A percentile compares a stretch with the other conserved stretches of the same genome.
phyloP scores from a whole-genome alignment of 2,797 vertebrate genomes.

The Pygocentrus nattereri region DNA sequence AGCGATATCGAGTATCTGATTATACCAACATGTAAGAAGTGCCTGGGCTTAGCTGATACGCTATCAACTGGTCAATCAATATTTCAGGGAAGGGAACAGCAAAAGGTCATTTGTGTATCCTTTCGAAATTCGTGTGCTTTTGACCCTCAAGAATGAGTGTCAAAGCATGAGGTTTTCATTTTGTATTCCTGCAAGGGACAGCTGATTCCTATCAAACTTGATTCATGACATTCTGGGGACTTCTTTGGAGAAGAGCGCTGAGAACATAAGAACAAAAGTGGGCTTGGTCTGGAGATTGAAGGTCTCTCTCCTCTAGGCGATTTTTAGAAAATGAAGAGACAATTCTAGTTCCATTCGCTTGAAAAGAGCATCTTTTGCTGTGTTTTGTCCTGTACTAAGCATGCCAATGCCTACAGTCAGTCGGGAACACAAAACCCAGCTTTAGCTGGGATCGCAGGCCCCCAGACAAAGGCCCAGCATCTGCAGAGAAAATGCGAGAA shows the following conservation, averaged over 20 bases:
- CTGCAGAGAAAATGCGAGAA: conserved; percentile 67
- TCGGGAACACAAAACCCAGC: conserved; percentile 50
- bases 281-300: background rate
- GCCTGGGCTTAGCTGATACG: too few species aligned
- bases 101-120: too few species aligned
- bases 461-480: conserved; percentile 62
- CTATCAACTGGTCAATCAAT: too few species aligned
- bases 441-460: conserved; percentile 50
- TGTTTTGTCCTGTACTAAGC: background rate
- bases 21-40: too few species aligned
- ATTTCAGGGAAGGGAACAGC: too few species aligned
- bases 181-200: background rate
- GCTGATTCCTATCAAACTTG: background rate
- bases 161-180: background rate
- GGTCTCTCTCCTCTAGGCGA: background rate
- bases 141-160: background rate
- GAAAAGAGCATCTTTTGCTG: background rate
- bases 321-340: background rate
- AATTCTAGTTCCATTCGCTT: background rate
- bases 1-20: too few species aligned
- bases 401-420: conserved; percentile 10
- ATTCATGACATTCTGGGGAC: background rate
- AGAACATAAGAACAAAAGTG: background rate
- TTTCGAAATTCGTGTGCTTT: too few species aligned
- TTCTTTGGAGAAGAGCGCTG: background rate